Base-by-base conservation (phyloP, 2,888 invertebrate genomes). In the Andricus quercusramuli region DNA sequence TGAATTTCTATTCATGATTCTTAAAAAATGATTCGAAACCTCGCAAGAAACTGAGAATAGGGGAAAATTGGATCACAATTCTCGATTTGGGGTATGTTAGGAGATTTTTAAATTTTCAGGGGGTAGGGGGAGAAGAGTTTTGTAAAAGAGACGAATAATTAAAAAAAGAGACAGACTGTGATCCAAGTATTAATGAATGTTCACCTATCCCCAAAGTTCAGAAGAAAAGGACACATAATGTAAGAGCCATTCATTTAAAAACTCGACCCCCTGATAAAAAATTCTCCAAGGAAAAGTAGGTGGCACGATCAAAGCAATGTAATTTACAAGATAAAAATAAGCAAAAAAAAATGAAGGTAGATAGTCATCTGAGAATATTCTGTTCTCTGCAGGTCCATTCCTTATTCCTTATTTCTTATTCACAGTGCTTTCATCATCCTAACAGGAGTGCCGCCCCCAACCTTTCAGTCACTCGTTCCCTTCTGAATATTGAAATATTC, bases 391-490 rank as follows among this genome's bases (percentile, higher is more conserved):
- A 56, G 74, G 74, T 74, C 74, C 56, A 74, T 56, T 74, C 74
- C 56, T 74, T 74, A 74, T 74, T 74, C 74, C 74, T 74, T 74
- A 74, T 74, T 74, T 74, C 74, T 74, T 74, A 74, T 74, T 74
- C 56, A 74, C 74, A 51, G 56, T 51, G 74, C 56, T 74, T 56
- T 56, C 74, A 74, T 74, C 74, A 74, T 74, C 56, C 74, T 74
- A 74, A 74, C 74, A 74, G 74, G 56, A 74, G 74, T 74, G 74
- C 74, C 74, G 56, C 32, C 70, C 70, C 56, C 74, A 74, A 59
- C 56, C 74, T 74, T 74, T 74, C 74, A 74, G 74, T 74, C 56
- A 74, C 56, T 74, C 37, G 32, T 56, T 74, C 74, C 56, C 56
- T 74, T 56, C 74, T 74, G 74, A 74, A 74, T 74, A 74, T 74